A percentile compares a stretch with the other conserved stretches of the same genome.
phyloP scores from a whole-genome alignment of 2,888 invertebrate genomes.

The Cancer borealis region DNA sequence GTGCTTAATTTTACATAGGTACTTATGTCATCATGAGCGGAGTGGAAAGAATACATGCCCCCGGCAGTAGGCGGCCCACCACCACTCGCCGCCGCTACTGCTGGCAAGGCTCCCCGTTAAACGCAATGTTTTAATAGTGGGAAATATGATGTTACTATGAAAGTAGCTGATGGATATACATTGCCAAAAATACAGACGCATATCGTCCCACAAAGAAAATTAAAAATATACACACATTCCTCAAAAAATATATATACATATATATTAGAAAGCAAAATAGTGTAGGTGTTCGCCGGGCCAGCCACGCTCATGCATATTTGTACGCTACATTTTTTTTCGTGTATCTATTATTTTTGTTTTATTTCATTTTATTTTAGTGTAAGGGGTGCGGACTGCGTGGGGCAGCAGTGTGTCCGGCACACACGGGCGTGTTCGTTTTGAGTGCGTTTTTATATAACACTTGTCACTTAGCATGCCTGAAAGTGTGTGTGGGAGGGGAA shows the following conservation, averaged over 20 bases:
- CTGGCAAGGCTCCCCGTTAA: neutral
- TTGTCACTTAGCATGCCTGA: slow-evolving; percentile 12
- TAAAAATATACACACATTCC: slow-evolving; percentile 33
- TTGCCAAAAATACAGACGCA: slow-evolving; percentile 50
- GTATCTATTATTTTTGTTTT: slow-evolving; percentile 46
- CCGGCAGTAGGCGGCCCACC: neutral
- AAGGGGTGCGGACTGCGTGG: neutral
- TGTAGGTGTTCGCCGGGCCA: slow-evolving; percentile 47
- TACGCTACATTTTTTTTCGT: slow-evolving; percentile 30
- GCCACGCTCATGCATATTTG: slow-evolving; percentile 48
- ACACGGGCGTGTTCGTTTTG: slow-evolving; percentile 4
- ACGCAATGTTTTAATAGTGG: neutral
- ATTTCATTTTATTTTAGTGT: slow-evolving; percentile 35
- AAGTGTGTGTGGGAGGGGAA: neutral
- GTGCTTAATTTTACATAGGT: too few species aligned
- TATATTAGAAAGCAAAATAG: slow-evolving; percentile 38
- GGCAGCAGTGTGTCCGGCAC: slow-evolving; percentile 35
- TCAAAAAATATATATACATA: neutral
- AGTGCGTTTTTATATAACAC: slow-evolving; percentile 25
- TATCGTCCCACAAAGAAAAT: slow-evolving; percentile 15
- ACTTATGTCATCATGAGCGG: neutral
- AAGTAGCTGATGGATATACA: slow-evolving; percentile 43
- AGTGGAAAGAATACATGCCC: neutral
- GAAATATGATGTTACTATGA: slow-evolving; percentile 5
- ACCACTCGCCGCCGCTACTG: slow-evolving; percentile 11